Evolutionary conservation across 2,113 vertebrate genomes (phyloP).

Genomic region (Alouatta palliata): DNA sequence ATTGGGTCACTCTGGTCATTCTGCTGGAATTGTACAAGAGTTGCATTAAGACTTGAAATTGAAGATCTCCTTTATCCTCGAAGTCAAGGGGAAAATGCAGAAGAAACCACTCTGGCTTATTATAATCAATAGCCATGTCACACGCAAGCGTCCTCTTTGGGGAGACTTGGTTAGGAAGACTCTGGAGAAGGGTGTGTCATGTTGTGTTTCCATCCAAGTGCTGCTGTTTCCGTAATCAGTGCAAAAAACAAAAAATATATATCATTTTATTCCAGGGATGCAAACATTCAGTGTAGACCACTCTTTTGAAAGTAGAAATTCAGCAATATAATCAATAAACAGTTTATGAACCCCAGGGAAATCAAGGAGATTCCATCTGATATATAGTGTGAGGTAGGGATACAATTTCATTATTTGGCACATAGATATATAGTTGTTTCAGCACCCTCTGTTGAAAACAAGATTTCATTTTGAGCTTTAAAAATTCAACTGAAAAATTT

Average conservation of each 20-base stretch:
- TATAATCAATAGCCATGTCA: background rate
- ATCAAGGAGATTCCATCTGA: background rate
- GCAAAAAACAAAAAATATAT: background rate
- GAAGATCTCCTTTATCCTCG: background rate
- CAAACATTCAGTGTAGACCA: background rate
- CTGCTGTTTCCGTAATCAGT: background rate
- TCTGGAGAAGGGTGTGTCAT: background rate
- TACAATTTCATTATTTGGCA: background rate
- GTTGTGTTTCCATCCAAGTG: background rate
- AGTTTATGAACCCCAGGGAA: background rate
- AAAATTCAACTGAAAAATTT: background rate
- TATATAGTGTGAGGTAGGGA: background rate
- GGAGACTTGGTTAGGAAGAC: background rate
- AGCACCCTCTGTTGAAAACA: background rate
- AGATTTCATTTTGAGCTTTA: conserved; percentile 24
- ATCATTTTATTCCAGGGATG: background rate
- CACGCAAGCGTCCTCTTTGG: background rate
- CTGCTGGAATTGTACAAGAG: conserved; percentile 3
- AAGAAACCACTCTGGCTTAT: background rate
- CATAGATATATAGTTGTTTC: background rate
- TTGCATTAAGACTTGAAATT: background rate
- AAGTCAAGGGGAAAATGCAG: background rate
- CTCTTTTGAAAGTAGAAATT: conserved; percentile 10
- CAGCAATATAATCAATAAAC: background rate
- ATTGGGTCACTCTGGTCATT: conserved; percentile 46